Base-by-base conservation (phyloP, 2,113 vertebrate species). In the Motacilla alba region DNA sequence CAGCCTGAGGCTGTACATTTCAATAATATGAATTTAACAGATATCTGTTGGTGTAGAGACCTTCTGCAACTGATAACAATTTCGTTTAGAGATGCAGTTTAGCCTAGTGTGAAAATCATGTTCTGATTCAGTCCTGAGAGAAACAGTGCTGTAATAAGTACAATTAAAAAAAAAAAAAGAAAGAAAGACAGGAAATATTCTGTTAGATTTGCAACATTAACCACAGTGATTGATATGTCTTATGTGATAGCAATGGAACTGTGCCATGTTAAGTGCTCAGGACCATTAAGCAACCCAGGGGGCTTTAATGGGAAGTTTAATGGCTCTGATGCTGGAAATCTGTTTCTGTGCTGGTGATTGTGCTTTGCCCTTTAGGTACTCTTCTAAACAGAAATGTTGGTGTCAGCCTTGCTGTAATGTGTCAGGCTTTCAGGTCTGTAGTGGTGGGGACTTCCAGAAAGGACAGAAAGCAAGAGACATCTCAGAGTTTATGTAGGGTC, bases 171-270 rank as follows among this genome's bases (percentile, higher is more conserved):
- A 67, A 64, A 44, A 23, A 62, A 84, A 33, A 39, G 49, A 47
- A 39, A 49, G 3, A n/a, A 87, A 33, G n/a, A 15, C 59, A 79
- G 87, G 69, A 96, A 94, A 86, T 63, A 74, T 50, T 87, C 67
- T 88, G 63, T 88, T 88, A 86, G 75, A 80, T 93, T 80, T 93
- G 86, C 92, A 96, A 62, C 92, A 86, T 93, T 96, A 96, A 73
- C 72, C 63, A 15, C 53, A 79, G 63, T 63, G 60, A 55, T 53
- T 5, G 12, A 83, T 85, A 87, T 13, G 53, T 49, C 50, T 87
- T 63, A 44, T 49, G 60, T 91, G 83, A 66, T 84, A 68, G 49
- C 44, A 64, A 37, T 64, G 89, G 44, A 87, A 60, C n/a, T 78
- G 66, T 90, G 87, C 64, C 16, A 4, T 43, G 37, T 76, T 80